Evolutionary conservation across 2,797 vertebrate genomes (phyloP), one percentile per base, ranked within the genome.

Genomic region (Gastrophryne carolinensis): DNA sequence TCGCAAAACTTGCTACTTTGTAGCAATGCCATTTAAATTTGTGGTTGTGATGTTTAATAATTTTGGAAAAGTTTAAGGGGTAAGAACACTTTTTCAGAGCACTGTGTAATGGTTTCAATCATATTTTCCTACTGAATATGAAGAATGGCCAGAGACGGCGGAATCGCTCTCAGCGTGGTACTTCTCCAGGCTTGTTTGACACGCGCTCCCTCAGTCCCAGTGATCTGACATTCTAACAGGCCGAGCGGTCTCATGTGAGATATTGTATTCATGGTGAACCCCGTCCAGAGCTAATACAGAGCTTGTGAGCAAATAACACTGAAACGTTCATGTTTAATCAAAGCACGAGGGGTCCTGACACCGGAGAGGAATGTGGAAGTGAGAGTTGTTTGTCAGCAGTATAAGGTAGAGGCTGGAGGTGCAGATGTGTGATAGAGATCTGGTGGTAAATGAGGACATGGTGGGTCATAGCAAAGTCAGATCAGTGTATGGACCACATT

Each of bases 181-280:
- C 7, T 10, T 13, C 49, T 64, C 41, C n/a, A 30, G 41, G 5
- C n/a, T 64, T 44, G 8, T 64, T n/a, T 72, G 30, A 52, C 57
- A 61, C 19, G 37, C 12, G 50, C 35, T 61, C 44, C 21, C 57
- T 52, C 15, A 39, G 11, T 63, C 47, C 47, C 32, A 29, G 39
- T 62, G 34, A 29, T 30, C 62, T 21, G 39, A 50, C 58, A 53
- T 15, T 6, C 29, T 61, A 63, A 53, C 17, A 29, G 21, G 13
- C 15, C 21, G 44, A 62, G 34, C 8, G n/a, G 44, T 37, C 70
- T 50, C 47, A 7, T 47, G 57, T 72, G 57, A n/a, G 57, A 10
- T 52, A 62, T 72, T 52, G 23, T 44, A 62, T 72, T 72, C 57
- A 52, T 35, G 49, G 70, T 29, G 41, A 61, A n/a, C 30, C 30